Evolutionary conservation across 2,113 vertebrate genomes (phyloP), one percentile per base, ranked within the genome.

Genomic region (Pardalotus punctatus): DNA sequence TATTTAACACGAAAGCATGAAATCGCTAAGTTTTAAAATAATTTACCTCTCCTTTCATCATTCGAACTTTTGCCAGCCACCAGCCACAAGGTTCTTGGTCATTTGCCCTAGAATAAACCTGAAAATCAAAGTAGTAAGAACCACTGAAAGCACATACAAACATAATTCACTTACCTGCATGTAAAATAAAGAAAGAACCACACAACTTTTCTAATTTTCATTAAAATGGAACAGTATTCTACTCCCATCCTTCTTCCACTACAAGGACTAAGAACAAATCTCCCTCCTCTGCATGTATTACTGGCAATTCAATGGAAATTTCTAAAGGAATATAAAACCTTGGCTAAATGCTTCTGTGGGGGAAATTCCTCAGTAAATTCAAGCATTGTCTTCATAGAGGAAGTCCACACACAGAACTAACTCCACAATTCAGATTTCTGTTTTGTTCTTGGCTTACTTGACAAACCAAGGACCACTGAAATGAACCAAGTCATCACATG

Each of bases 31-130:
- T 82, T 94, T 88, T 83, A 60, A 73, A 43, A 43, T 57, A 31
- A 96, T 91, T 96, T 97, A 98, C 98, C 97, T 98, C 98, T 96
- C 98, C 98, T 97, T 98, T 98, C 98, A 98, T 98, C 98, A 98
- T 98, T 90, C 98, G 98, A 96, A 98, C 98, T 98, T 98, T 98
- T 74, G 98, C 98, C 92, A 98, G 95, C 98, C 98, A 98, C 98
- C 98, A 98, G 74, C 98, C 98, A 98, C 98, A 98, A 42, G 98
- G 98, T 40, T 98, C 98, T 97, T 98, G 98, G 79, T 98, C 98
- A 95, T 98, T 98, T 95, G 98, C 98, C 97, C 98, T 97, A 72
- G 98, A 98, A 88, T 98, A 98, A 80, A 98, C 98, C 98, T 98
- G 73, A 65, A 70, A 95, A 56, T 45, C 1, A 9, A 47, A 64